Percentiles rank a stretch among this genome's conserved stretches.
Evolutionary conservation across 2,888 invertebrate species (phyloP).

Genomic region (Philereme vetulata): DNA sequence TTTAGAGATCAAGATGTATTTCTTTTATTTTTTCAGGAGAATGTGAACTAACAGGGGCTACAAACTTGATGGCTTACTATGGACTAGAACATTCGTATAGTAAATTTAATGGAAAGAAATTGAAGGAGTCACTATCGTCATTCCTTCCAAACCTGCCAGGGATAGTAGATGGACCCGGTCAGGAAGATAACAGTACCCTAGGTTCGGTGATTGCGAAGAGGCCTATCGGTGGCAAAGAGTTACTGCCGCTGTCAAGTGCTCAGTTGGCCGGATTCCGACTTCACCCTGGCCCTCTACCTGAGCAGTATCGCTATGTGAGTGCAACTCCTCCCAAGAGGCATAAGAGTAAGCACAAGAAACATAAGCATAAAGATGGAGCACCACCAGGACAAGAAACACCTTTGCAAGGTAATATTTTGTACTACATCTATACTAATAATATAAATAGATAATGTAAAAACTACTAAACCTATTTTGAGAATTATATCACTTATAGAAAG

Average conservation of each 20-base stretch:
- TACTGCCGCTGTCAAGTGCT: slow-evolving; percentile 92
- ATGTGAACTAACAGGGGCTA: slow-evolving; percentile 97
- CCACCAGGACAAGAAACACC: slow-evolving; percentile 90
- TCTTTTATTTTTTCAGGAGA: slow-evolving; percentile 85
- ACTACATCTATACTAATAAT: no score
- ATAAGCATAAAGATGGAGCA: slow-evolving; percentile 95
- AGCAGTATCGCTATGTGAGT: slow-evolving; percentile 96
- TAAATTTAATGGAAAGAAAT: slow-evolving; percentile 98
- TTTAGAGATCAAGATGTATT: background rate
- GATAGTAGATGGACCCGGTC: slow-evolving; percentile 96
- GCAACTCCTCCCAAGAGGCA: slow-evolving; percentile 96
- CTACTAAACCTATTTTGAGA: no score
- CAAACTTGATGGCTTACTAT: slow-evolving; percentile 98
- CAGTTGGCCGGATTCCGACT: slow-evolving; percentile 96
- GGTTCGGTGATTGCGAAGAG: slow-evolving; percentile 98
- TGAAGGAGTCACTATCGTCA: slow-evolving; percentile 96
- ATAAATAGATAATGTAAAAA: no score
- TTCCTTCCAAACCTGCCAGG: slow-evolving; percentile 98
- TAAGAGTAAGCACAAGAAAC: slow-evolving; percentile 97
- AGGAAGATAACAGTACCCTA: slow-evolving; percentile 92
- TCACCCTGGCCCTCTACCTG: slow-evolving; percentile 98
- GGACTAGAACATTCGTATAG: slow-evolving; percentile 98
- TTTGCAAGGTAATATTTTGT: slow-evolving; percentile 81
- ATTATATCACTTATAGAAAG: no score
- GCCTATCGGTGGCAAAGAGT: slow-evolving; percentile 93